phyloP scores from a whole-genome alignment of 2,797 vertebrate species.

The Labeo calbasu region DNA sequence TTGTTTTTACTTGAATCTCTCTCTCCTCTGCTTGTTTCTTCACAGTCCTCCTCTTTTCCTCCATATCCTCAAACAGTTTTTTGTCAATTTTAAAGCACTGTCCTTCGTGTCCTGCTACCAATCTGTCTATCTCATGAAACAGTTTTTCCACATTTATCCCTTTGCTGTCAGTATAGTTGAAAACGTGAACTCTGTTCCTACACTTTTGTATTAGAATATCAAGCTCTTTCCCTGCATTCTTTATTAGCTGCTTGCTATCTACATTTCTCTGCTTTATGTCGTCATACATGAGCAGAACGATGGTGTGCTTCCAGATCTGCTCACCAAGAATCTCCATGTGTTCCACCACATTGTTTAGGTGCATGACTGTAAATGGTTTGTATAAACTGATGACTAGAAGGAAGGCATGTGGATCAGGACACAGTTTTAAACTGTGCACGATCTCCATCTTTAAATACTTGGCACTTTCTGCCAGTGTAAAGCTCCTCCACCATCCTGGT shows the following conservation, averaged over 20 bases:
- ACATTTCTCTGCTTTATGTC: not conserved
- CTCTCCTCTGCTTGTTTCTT: not conserved
- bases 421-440: not conserved
- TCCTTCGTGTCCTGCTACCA: not conserved
- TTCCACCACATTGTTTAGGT: not conserved
- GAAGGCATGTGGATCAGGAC: not conserved
- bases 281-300: not conserved
- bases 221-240: not conserved
- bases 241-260: not conserved
- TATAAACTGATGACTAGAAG: conserved; percentile 7
- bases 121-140: not conserved
- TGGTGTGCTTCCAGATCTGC: conserved; percentile 23
- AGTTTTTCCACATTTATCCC: not conserved
- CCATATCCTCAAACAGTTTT: not conserved
- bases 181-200: not conserved
- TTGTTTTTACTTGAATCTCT: not conserved
- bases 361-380: not conserved
- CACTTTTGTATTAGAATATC: not conserved
- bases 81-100: not conserved
- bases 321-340: conserved; percentile 17
- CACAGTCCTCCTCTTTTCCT: not conserved
- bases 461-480: not conserved
- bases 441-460: conserved; percentile 4
- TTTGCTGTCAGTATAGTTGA: not conserved
- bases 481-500: conserved; percentile 20